Evolutionary conservation across 2,797 vertebrate species (phyloP).

Genomic region (Scleropages formosus): DNA sequence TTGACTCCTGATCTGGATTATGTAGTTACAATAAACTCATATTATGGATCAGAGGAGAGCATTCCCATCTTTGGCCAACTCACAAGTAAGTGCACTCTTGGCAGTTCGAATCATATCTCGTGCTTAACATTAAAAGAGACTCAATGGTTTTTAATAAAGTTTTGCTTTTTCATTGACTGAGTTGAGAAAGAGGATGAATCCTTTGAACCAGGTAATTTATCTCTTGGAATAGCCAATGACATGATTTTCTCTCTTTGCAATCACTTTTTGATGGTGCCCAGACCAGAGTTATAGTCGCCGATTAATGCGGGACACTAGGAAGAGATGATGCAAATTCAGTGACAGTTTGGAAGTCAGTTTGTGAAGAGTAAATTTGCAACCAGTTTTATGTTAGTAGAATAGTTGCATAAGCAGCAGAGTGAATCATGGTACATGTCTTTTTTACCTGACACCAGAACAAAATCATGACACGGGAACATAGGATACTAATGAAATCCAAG

Average conservation of each 20-base stretch:
- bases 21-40: constrained; percentile 87
- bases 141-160: not conserved
- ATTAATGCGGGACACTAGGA: not conserved
- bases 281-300: no score
- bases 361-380: no score
- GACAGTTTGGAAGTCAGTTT: no score
- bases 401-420: not conserved
- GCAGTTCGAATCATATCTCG: no score
- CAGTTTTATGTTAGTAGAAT: not conserved
- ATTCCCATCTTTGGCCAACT: constrained; percentile 91
- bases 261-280: no score
- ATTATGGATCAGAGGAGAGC: constrained; percentile 83
- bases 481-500: no score
- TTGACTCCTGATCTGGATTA: constrained; percentile 87
- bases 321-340: not conserved
- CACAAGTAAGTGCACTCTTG: constrained; percentile 82
- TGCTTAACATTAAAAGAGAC: no score
- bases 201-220: not conserved
- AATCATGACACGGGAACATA: no score
- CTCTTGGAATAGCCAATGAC: not conserved
- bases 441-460: no score
- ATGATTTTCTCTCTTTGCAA: not conserved
- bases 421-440: no score
- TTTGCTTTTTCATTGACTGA: not conserved
- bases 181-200: not conserved